A percentile compares a stretch with the other conserved stretches of the same genome.
These are phyloP conservation scores for Microtus richardsoni DNA, from an alignment of 2,113 vertebrate species.

Conservation along the genomic window DNA sequence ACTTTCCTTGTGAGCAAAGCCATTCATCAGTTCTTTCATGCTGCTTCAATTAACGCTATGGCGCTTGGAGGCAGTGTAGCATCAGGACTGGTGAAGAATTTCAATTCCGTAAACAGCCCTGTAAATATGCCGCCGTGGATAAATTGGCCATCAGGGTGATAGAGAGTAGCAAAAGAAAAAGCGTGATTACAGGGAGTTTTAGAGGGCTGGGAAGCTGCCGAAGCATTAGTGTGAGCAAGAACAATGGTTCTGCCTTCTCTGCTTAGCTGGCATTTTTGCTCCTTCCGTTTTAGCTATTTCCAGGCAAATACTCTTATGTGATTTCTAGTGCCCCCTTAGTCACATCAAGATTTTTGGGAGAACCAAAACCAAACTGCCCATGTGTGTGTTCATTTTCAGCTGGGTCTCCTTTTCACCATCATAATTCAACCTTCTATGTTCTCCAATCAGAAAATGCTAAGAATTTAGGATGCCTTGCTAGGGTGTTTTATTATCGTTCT, in stretches of 20 bases:
- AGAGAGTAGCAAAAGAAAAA: conserved; percentile 76
- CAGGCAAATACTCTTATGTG: conserved; percentile 73
- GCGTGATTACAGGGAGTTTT: conserved; percentile 84
- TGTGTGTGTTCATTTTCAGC: not conserved
- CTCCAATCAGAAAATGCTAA: not conserved
- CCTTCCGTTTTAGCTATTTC: conserved; percentile 67
- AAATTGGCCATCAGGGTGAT: conserved; percentile 85
- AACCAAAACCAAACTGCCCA: conserved; percentile 29
- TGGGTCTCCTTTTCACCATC: not conserved
- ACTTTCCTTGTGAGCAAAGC: conserved; percentile 58
- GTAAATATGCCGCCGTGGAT: conserved; percentile 84
- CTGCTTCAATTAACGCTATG: conserved; percentile 83
- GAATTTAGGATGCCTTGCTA: no score
- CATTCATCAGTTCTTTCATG: conserved; percentile 84
- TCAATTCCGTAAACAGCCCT: conserved; percentile 79
- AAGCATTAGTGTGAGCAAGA: conserved; percentile 71
- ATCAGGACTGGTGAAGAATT: conserved; percentile 75
- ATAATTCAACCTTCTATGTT: not conserved
- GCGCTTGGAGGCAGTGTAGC: conserved; percentile 76
- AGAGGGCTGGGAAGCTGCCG: conserved; percentile 75
- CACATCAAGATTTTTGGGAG: conserved; percentile 62
- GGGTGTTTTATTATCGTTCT: not conserved
- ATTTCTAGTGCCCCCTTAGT: conserved; percentile 66
- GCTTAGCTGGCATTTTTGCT: conserved; percentile 63
- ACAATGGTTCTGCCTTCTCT: conserved; percentile 44